Base-by-base conservation (phyloP, 2,113 vertebrate genomes). In the Colossoma macropomum region DNA sequence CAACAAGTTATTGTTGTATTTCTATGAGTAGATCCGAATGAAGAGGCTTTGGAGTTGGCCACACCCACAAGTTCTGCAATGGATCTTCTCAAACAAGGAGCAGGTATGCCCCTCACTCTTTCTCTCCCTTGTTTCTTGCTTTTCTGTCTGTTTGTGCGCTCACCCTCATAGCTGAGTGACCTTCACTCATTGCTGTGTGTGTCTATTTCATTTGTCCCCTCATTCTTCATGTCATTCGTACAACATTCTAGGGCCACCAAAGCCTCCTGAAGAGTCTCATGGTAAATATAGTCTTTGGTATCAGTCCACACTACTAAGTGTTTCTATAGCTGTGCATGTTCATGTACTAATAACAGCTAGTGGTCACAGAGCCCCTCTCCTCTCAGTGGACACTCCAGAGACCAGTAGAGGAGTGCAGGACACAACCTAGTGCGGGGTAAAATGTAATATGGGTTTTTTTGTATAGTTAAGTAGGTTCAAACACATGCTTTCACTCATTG, bases 81-180 rank as follows among this genome's bases (percentile, higher is more conserved):
- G 0, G 97, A 98, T 74, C 94, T 98, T 48, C 93, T 98, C 84
- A 98, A 97, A 79, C 97, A 98, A 90, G 97, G 96, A 79, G 96
- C 97, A 80, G 97, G 98, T 97, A 86, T 92, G 91, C 87, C 19
- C 45, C 48, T 54, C 19, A 12, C 30, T 4, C 27, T 52, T 11
- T 75, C 21, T 50, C 5, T 19, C 2, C 0, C 5, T 21, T 74
- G 19, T 38, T 66, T 56, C 6, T 69, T 66, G 60, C 70, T 75
- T 23, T 12, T 75, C 19, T 30, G 56, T 73, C 28, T 63, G 54
- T 63, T 48, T 62, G 28, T 63, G 41, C 23, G 9, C 62, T 60
- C 30, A 34, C 27, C 52, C 32, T 60, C 23, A 60, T 59, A 30
- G 23, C 32, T 34, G 16, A 27, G n/a, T 27, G 23, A 25, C 13